phyloP scores from a whole-genome alignment of 2,113 vertebrate species.

The Rattus norvegicus region DNA sequence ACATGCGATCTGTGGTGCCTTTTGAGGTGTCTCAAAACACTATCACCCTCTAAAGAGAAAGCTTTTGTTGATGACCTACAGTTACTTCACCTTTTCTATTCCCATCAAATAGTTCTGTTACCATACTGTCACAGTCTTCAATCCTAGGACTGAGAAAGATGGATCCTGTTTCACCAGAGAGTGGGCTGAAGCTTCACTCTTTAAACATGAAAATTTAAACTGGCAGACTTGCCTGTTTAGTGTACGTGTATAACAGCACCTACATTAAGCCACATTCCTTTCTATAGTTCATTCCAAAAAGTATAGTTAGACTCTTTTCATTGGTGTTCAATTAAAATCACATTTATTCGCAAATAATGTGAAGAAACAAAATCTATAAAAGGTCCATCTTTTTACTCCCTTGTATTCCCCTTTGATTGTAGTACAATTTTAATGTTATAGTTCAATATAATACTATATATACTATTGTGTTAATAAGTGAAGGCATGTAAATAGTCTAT shows the following conservation, averaged over 20 bases:
- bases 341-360: conserved; percentile 9
- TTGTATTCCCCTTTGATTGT: background rate
- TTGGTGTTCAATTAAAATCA: conserved; percentile 27
- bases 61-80: background rate
- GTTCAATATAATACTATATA: background rate
- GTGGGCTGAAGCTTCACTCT: background rate
- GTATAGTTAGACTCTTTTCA: conserved; percentile 8
- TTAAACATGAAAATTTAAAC: background rate
- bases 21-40: background rate
- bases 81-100: background rate
- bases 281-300: background rate
- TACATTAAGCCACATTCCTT: conserved; percentile 10
- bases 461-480: conserved; percentile 7
- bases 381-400: background rate
- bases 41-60: background rate
- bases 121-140: background rate
- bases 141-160: background rate
- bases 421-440: background rate
- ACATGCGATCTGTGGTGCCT: background rate
- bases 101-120: background rate
- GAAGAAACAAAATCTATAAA: conserved; percentile 38
- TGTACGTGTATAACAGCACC: background rate
- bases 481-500: background rate
- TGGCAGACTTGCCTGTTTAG: background rate
- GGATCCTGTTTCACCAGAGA: background rate